Evolutionary conservation across 1,140 invertebrate genomes (phyloP).

Genomic region (Thaumetopoea pityocampa): DNA sequence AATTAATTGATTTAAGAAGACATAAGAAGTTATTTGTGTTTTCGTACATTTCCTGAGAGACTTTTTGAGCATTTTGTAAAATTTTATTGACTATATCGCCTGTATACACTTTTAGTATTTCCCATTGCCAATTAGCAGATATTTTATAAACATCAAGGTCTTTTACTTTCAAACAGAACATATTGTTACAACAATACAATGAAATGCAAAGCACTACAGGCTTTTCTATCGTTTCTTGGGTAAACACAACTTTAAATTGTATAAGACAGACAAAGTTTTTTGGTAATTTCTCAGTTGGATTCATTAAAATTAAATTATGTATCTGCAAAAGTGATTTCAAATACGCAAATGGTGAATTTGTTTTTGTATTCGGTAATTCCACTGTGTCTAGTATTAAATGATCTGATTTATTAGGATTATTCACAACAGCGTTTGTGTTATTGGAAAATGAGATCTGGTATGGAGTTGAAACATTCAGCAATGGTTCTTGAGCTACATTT

Average conservation of each 20-base stretch:
- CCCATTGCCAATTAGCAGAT: conserved; percentile 62
- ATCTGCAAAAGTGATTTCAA: conserved; percentile 42
- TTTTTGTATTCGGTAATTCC: conserved; percentile 50
- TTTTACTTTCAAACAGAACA: conserved; percentile 44
- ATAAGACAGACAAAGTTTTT: conserved; percentile 33
- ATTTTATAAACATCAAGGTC: conserved; percentile 38
- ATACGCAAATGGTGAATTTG: conserved; percentile 46
- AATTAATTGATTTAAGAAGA: conserved; percentile 40
- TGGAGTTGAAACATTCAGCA: not conserved
- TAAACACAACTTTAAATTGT: conserved; percentile 51
- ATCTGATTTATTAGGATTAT: conserved; percentile 5
- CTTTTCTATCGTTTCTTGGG: conserved; percentile 32
- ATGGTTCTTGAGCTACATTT: not conserved
- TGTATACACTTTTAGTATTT: conserved; percentile 48
- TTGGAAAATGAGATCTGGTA: not conserved
- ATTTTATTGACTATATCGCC: conserved; percentile 37
- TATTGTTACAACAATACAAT: conserved; percentile 31
- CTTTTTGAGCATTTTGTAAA: conserved; percentile 36
- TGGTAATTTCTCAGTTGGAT: conserved; percentile 16
- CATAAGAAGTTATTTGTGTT: conserved; percentile 36
- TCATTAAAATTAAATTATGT: conserved; percentile 40
- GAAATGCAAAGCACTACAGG: conserved; percentile 37
- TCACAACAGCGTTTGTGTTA: not conserved
- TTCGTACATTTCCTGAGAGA: conserved; percentile 23
- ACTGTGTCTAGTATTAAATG: conserved; percentile 42